Evolutionary conservation across 2,888 invertebrate genomes (phyloP), one percentile per base, ranked within the genome.

Genomic region (Papilio gigon): DNA sequence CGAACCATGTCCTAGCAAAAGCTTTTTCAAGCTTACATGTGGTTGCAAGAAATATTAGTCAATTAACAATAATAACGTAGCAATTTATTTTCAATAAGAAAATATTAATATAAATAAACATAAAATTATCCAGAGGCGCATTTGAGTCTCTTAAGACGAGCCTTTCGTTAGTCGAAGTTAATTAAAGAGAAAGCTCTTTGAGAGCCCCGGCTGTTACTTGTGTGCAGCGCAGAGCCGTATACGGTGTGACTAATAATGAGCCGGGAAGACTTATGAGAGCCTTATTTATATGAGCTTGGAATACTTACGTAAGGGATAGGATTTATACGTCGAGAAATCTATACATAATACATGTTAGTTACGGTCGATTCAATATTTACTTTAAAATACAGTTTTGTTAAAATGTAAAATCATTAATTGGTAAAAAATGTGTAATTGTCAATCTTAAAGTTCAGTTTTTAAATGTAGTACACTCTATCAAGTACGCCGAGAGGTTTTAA

Each of bases 161-260:
- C 25, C 37, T 35, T 20, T 20, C 40, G 42, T 20, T 25, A 53
- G 33, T 65, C 25, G 66, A 60, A 67, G 37, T 56, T 67, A 65
- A 65, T 65, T 65, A 63, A 62, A 67, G 67, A 56, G 62, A 67
- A 56, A 56, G 62, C 62, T 67, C 61, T 67, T 67, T 62, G 56
- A 62, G 33, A 67, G 67, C 22, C 25, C 33, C 67, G 37, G 60
- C 60, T 35, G 22, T 40, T 27, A 50, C 53, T 62, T 25, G 22
- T 42, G 33, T 53, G 27, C 2, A 53, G 40, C 56, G 42, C 6
- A 62, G 62, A 53, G 53, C 27, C 12, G 67, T 27, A 53, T 61
- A 50, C 59, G 40, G 5, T n/a, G 40, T 47, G 59, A 67, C 60
- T 67, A 50, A 61, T 61, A 67, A 67, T 67, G 67, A 62, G 62